Conservation (phyloP, 2,113 vertebrate species). For the Tapirus terrestris region DNA sequence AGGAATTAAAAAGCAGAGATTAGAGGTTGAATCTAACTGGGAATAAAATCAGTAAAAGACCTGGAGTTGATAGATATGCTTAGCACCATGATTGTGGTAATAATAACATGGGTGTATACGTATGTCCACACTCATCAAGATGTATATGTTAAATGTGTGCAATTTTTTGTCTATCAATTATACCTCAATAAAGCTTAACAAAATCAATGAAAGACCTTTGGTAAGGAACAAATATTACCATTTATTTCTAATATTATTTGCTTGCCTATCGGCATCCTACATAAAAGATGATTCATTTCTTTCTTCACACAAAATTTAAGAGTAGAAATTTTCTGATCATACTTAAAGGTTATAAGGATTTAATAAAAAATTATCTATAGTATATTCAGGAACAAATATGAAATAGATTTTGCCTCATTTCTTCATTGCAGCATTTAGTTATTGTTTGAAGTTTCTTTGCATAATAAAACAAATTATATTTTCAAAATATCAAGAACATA, state of each 20-base stretch:
- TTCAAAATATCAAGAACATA: background rate
- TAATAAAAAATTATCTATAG: background rate
- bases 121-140: background rate
- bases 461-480: constrained; percentile 2
- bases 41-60: background rate
- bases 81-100: background rate
- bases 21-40: background rate
- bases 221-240: background rate
- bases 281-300: background rate
- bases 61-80: background rate
- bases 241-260: background rate
- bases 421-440: background rate
- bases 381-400: background rate
- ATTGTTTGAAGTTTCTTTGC: background rate
- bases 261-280: background rate
- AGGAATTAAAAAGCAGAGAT: background rate
- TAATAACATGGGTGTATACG: background rate
- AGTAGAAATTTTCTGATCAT: background rate
- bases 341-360: background rate
- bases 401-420: background rate
- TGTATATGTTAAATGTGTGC: background rate
- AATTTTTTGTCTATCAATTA: background rate
- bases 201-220: background rate
- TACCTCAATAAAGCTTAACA: background rate
- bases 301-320: background rate